Conservation (phyloP, 2,113 vertebrate genomes). For the Brachirus orientalis region DNA sequence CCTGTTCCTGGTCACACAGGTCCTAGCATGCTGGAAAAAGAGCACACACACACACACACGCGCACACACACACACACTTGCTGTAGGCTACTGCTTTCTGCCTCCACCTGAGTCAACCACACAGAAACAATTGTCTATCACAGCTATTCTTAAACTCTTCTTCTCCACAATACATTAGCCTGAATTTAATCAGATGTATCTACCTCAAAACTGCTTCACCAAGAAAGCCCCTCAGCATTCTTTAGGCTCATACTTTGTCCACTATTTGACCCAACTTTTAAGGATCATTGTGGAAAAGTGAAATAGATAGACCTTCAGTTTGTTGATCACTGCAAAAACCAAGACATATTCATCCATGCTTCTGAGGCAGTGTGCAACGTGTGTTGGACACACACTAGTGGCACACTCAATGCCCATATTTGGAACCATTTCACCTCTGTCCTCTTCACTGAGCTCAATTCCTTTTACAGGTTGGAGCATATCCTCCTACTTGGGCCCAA, state of each 20-base stretch:
- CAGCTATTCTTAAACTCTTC: slow-evolving; percentile 35
- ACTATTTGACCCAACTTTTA: slow-evolving; percentile 38
- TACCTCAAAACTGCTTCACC: slow-evolving; percentile 14
- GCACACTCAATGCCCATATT: slow-evolving; percentile 75
- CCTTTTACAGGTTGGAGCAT: slow-evolving; percentile 81
- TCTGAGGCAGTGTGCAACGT: slow-evolving; percentile 1
- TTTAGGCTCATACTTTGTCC: slow-evolving; percentile 58
- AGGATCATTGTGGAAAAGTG: slow-evolving; percentile 44
- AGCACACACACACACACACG: neutral
- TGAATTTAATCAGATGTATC: slow-evolving; percentile 31
- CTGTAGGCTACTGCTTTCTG: slow-evolving; percentile 68
- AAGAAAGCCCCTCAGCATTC: slow-evolving; percentile 48
- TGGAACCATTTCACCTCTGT: slow-evolving; percentile 74
- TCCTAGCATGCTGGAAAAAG: slow-evolving; percentile 54
- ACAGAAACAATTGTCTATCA: slow-evolving; percentile 44
- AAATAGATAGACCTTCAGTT: slow-evolving; percentile 26
- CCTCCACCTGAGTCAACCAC: slow-evolving; percentile 26
- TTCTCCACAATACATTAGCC: slow-evolving; percentile 16
- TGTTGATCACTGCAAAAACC: slow-evolving; percentile 41
- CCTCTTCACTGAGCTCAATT: slow-evolving; percentile 64
- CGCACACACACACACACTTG: slow-evolving; percentile 3
- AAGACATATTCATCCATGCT: slow-evolving; percentile 51
- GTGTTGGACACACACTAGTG: slow-evolving; percentile 32
- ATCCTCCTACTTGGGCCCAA: slow-evolving; percentile 55
- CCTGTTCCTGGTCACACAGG: slow-evolving; percentile 49